Conservation (phyloP, 2,797 vertebrate species). For the Lophius americanus region DNA sequence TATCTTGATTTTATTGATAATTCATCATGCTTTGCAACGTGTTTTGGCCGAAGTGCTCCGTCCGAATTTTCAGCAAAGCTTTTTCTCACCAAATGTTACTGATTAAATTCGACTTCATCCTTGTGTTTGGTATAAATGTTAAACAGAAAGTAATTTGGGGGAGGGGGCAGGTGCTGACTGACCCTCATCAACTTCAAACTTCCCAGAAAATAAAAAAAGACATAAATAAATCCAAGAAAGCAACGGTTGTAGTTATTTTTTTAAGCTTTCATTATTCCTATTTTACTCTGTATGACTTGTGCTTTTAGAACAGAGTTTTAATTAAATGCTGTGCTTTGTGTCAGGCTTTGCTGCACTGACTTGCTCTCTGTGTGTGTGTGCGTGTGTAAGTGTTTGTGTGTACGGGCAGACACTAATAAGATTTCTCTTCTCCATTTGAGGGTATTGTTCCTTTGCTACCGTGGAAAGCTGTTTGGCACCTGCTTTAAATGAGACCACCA, state of each 20-base stretch:
- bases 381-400: constrained; percentile 17
- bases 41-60: constrained; percentile 52
- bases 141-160: constrained; percentile 7
- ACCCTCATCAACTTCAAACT: constrained; percentile 39
- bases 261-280: constrained; percentile 3
- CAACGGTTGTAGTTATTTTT: constrained; percentile 52
- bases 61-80: constrained; percentile 32
- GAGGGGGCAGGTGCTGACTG: constrained; percentile 11
- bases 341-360: constrained; percentile 33
- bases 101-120: constrained; percentile 61
- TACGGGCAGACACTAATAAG: constrained; percentile 70
- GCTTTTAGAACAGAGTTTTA: constrained; percentile 32
- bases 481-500: constrained; percentile 79
- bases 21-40: constrained; percentile 60
- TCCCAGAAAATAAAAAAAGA: constrained; percentile 20
- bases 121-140: constrained; percentile 38
- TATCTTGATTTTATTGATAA: constrained; percentile 70
- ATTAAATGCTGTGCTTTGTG: constrained; percentile 19
- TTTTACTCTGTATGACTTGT: constrained; percentile 9
- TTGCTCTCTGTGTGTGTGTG: constrained; percentile 27
- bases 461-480: constrained; percentile 80
- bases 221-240: constrained; percentile 17
- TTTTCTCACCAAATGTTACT: constrained; percentile 63
- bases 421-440: constrained; percentile 69
- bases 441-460: constrained; percentile 69